phyloP scores from a whole-genome alignment of 2,888 invertebrate genomes.

The Baronia brevicornis region DNA sequence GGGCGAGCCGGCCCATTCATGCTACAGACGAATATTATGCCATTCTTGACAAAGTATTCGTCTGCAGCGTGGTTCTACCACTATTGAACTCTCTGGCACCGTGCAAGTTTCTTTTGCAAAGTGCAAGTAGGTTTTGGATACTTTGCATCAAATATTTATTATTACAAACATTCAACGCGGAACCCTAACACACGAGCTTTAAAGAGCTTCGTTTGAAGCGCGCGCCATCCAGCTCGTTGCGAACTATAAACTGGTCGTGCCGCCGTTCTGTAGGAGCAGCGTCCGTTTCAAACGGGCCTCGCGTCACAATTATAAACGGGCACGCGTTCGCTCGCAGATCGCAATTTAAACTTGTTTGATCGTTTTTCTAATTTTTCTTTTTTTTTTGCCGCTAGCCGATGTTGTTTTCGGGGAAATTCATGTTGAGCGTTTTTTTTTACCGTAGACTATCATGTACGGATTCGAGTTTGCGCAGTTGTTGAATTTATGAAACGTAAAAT shows the following conservation, averaged over 20 bases:
- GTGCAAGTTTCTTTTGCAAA: too few relatives aligned
- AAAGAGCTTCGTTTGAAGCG: constrained; percentile 10
- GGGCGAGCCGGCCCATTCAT: too few relatives aligned
- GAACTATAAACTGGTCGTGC: constrained; percentile 11
- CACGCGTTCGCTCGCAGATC: constrained; percentile 13
- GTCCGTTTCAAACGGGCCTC: constrained; percentile 13
- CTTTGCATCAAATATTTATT: too few relatives aligned
- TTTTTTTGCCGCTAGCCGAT: constrained; percentile 1
- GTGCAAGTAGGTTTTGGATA: too few relatives aligned
- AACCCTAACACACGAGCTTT: constrained; percentile 4
- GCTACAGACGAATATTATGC: too few relatives aligned
- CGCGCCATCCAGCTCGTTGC: constrained; percentile 7
- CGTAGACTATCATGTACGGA: not conserved
- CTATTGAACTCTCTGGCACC: too few relatives aligned
- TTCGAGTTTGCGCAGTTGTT: not conserved
- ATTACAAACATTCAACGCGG: too few relatives aligned
- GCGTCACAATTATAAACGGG: constrained; percentile 16
- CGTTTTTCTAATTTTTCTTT: constrained; percentile 6
- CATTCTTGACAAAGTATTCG: too few relatives aligned
- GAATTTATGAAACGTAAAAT: too few relatives aligned
- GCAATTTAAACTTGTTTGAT: constrained; percentile 16
- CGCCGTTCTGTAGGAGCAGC: constrained; percentile 12
- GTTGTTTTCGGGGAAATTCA: constrained; percentile 12
- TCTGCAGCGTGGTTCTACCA: too few relatives aligned
- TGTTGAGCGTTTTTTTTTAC: constrained; percentile 5